Conservation (phyloP, 1,140 invertebrate species). For the Orchesella cincta region DNA sequence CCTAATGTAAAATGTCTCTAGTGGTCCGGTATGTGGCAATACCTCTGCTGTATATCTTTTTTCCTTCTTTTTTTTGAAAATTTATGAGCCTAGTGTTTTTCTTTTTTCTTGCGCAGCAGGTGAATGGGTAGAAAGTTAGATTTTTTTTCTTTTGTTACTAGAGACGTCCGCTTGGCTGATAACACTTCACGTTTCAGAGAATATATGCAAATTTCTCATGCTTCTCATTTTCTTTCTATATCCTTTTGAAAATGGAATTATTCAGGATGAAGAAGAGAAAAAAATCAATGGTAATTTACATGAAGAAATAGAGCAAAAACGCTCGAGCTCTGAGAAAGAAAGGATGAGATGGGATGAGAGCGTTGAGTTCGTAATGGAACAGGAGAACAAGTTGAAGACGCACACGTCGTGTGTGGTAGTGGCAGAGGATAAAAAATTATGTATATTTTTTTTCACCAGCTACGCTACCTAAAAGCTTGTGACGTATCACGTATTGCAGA, state of each 20-base stretch:
- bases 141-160: not conserved
- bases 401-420: too few relatives aligned
- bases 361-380: too few relatives aligned
- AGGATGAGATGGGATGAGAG: too few relatives aligned
- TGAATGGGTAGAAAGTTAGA: not conserved
- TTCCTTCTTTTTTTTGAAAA: not conserved
- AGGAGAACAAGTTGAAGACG: too few relatives aligned
- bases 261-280: not conserved
- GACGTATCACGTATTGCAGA: too few relatives aligned
- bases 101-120: not conserved
- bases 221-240: not conserved
- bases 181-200: not conserved
- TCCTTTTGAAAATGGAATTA: not conserved
- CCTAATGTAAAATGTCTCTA: not conserved
- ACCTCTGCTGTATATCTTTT: not conserved
- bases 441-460: too few relatives aligned
- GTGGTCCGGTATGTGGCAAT: not conserved
- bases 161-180: not conserved
- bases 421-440: too few relatives aligned
- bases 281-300: constrained; percentile 17
- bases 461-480: too few relatives aligned
- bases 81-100: not conserved
- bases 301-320: not conserved
- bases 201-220: not conserved
- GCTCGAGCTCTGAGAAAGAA: too few relatives aligned